These are phyloP conservation scores for Darevskia mixta DNA, from an alignment of 2,797 vertebrate species.

Conservation along the genomic window DNA sequence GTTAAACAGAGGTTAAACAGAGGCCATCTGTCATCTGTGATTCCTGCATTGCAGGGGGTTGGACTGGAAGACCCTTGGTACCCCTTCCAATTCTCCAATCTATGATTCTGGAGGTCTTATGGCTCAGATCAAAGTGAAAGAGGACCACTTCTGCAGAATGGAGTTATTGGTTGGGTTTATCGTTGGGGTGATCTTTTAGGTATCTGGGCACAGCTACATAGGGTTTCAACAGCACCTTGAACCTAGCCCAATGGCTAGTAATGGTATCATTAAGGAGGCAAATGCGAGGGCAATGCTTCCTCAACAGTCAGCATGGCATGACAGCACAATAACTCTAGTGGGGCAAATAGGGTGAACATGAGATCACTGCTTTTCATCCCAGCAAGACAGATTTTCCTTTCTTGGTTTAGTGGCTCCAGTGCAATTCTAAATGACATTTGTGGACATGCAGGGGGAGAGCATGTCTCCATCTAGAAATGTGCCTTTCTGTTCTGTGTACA, in stretches of 20 bases:
- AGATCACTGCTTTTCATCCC: background rate
- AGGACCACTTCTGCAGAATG: no score
- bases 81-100: background rate
- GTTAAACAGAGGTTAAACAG: background rate
- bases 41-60: no score
- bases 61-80: no score
- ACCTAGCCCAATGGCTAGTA: no score
- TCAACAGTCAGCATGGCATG: slow-evolving; percentile 5
- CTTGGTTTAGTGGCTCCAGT: slow-evolving; percentile 23
- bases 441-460: background rate
- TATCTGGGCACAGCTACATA: no score
- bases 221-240: no score
- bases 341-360: background rate
- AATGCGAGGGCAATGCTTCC: background rate
- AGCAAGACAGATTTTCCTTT: background rate
- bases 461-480: background rate
- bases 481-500: slow-evolving; percentile 8
- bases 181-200: no score
- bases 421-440: slow-evolving; percentile 15
- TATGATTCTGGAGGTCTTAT: background rate
- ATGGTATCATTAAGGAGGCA: background rate
- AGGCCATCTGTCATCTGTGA: no score
- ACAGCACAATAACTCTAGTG: slow-evolving; percentile 2
- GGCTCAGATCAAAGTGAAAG: no score
- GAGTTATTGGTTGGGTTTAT: no score